Base-by-base conservation (phyloP, 1,140 invertebrate genomes). In the Microvelia longipes region DNA sequence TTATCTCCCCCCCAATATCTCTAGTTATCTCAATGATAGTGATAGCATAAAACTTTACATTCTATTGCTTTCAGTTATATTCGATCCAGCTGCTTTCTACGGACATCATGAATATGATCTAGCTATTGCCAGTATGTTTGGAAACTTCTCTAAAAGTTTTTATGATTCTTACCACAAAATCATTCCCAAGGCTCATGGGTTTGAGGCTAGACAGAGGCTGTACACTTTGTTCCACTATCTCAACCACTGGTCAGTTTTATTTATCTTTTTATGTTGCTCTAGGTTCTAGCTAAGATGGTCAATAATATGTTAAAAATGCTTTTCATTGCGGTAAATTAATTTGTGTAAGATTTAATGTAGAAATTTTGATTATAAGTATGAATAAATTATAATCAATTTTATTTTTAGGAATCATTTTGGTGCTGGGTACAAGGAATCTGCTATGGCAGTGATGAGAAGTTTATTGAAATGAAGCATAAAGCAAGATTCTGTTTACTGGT, bases 71-170 rank as follows among this genome's bases (percentile, higher is more conserved):
- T 70, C 76, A 84, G 85, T 87, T 27, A 81, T 87, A 66, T 88
- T 84, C 80, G 87, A 88, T 76, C 84, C 86, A 63, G 84, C 85
- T 1, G 79, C 80, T 25, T 87, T 86, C 76, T 88, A 87, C 79
- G 86, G 86, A 0, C 87, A 88, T 74, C 80, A 82, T 60, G 87
- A 88, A 75, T 88, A 78, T 80, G 87, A 88, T 70, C 76, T 87
- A 2, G 82, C 83, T 1, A 88, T 87, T 29, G 79, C 82, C 28
- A 77, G 78, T 60, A 84, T 88, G 83, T 88, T 88, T 81, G 86
- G 86, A 69, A 85, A 85, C 13, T 86, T 87, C 75, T 75, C 75
- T n/a, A 68, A 73, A 25, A 70, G 73, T 5, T 87, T 87, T 75
- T 87, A 81, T 73, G 76, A 82, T 30, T 78, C 80, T 30, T 88